Evolutionary conservation across 2,113 vertebrate species (phyloP).

Genomic region (Proterorhinus semilunaris): DNA sequence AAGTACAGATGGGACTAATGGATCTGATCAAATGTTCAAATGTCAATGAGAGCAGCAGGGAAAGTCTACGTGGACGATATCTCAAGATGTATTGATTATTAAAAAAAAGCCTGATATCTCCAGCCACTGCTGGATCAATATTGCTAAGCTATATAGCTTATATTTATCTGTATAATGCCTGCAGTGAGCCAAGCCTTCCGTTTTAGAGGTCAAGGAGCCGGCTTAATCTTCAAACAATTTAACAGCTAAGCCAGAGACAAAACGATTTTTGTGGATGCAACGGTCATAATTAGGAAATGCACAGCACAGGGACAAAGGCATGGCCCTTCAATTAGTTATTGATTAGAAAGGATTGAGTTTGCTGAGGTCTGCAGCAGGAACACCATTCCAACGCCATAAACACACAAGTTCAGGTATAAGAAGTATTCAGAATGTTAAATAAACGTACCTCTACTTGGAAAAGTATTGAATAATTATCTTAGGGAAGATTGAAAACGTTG

Average conservation of each 20-base stretch:
- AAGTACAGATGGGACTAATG: conserved; percentile 6
- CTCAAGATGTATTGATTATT: conserved; percentile 54
- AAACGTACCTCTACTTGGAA: neutral
- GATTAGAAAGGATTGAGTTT: conserved; percentile 16
- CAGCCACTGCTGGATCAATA: conserved; percentile 53
- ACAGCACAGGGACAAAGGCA: conserved; percentile 11
- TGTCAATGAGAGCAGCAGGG: conserved; percentile 20
- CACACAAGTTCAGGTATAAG: neutral
- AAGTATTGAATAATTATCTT: neutral
- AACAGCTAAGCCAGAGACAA: conserved; percentile 16
- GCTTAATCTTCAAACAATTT: conserved; percentile 38
- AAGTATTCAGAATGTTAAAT: neutral
- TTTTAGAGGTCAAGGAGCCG: conserved; percentile 61
- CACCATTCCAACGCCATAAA: conserved; percentile 25
- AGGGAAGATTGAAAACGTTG: too few species aligned
- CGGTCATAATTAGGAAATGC: conserved; percentile 37
- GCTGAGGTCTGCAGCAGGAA: conserved; percentile 26
- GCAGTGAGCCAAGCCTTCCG: conserved; percentile 53
- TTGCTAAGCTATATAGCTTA: conserved; percentile 53
- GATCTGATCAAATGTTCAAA: conserved; percentile 47
- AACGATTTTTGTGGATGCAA: neutral
- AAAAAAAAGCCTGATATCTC: conserved; percentile 50
- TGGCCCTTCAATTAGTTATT: conserved; percentile 34
- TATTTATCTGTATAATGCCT: conserved; percentile 50
- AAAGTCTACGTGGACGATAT: conserved; percentile 43